Evolutionary conservation across 2,113 vertebrate species (phyloP).

Genomic region (Proteles cristata): DNA sequence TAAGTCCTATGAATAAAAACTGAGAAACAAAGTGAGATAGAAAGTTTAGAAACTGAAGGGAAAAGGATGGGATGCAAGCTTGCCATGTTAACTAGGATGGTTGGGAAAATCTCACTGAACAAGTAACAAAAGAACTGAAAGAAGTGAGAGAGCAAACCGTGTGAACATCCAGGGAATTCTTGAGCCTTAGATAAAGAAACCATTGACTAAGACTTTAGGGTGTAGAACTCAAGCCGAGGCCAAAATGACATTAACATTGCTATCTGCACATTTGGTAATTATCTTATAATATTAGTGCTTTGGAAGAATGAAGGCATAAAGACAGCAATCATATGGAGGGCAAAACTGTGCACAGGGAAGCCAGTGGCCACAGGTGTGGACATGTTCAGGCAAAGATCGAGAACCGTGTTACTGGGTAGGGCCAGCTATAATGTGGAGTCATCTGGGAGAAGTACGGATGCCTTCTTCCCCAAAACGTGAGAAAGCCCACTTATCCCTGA

Average conservation of each 20-base stretch:
- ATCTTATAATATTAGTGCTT: not conserved
- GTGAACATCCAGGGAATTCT: not conserved
- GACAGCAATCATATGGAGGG: not conserved
- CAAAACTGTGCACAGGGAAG: not conserved
- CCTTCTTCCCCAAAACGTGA: not conserved
- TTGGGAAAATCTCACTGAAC: not conserved
- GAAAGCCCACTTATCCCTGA: not conserved
- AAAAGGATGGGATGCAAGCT: not conserved
- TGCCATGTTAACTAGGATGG: not conserved
- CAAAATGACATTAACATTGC: not conserved
- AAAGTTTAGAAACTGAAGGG: not conserved
- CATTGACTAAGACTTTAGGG: not conserved
- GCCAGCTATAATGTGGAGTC: not conserved
- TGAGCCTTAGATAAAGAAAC: not conserved
- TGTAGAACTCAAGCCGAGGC: not conserved
- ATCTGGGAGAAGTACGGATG: not conserved
- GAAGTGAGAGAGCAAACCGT: not conserved
- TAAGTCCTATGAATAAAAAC: not conserved
- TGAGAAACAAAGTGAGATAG: not conserved
- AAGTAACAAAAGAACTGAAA: not conserved
- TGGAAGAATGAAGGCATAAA: not conserved
- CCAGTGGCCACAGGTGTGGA: not conserved
- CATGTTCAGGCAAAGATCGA: not conserved
- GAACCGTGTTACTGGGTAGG: not conserved
- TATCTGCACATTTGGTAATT: not conserved